Percentiles rank a stretch among this genome's conserved stretches.
These are phyloP conservation scores for Scaptodrosophila latifasciaeformis DNA, from an alignment of 2,888 invertebrate genomes.

Conservation along the genomic window DNA sequence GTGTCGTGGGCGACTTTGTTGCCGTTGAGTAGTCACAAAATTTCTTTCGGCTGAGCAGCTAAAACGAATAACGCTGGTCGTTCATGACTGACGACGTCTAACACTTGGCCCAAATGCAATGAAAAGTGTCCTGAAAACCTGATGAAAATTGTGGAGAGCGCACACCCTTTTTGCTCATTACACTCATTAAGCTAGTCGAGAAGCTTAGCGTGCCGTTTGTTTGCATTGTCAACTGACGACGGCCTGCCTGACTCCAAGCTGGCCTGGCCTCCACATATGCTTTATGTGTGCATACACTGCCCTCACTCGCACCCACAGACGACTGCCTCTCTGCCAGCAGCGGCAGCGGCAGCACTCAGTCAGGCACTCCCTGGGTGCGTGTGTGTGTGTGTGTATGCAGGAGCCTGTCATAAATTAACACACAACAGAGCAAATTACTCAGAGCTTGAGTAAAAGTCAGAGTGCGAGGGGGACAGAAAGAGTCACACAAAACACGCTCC, in stretches of 20 bases:
- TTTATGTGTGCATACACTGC: background rate
- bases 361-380: too few relatives aligned
- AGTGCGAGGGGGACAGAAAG: constrained; percentile 2
- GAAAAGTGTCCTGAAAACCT: too few relatives aligned
- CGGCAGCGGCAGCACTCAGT: background rate
- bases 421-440: constrained; percentile 20
- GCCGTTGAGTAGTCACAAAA: constrained; percentile 47
- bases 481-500: too few relatives aligned
- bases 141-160: constrained; percentile 17
- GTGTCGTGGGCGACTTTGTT: constrained; percentile 41
- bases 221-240: constrained; percentile 53
- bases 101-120: constrained; percentile 17
- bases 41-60: constrained; percentile 45
- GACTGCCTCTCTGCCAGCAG: constrained; percentile 14
- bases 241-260: constrained; percentile 1
- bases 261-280: background rate
- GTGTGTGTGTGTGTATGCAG: too few relatives aligned
- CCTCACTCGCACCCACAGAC: background rate
- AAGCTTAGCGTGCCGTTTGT: constrained; percentile 64
- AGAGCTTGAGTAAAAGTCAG: constrained; percentile 8
- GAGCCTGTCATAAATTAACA: constrained; percentile 42
- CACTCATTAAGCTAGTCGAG: constrained; percentile 52
- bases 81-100: too few relatives aligned
- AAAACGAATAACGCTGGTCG: too few relatives aligned
- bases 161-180: constrained; percentile 32